Evolutionary conservation across 1,140 invertebrate genomes (phyloP), one percentile per base, ranked within the genome.

Genomic region (Solen grandis): DNA sequence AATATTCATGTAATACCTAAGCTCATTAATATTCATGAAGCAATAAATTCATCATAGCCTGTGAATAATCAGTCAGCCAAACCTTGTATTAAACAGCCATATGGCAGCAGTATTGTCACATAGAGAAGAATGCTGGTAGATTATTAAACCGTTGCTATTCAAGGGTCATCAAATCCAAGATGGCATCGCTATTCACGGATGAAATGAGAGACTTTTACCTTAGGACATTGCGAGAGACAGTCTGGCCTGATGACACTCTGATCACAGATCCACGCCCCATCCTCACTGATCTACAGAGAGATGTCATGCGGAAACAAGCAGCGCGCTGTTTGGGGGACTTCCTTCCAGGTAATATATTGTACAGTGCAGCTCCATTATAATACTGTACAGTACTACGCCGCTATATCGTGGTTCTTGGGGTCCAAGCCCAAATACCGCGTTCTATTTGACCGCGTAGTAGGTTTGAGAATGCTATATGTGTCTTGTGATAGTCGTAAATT

Each of bases 281-380:
- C 2, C 66, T 66, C 33, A 69, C 29, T 46, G 75, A 78, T 50
- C 62, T 46, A 33, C 63, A 78, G 65, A 78, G 38, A 50, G 63
- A 78, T 35, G 41, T 54, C n/a, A 57, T 68, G 0, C 25, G 50
- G 50, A 25, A 35, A 13, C 75, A 78, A 50, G 75, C 75, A 13
- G 60, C 52, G 5, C 57, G 65, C 27, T 69, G 63, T 33, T 27
- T 78, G 13, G 25, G 27, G 1, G 75, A 59, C 33, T 78, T 78
- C 38, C 29, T 78, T 33, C 75, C 75, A 57, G 75, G 75, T 78
- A 62, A n/a, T n/a, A n/a, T n/a, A n/a, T n/a, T n/a, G n/a, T n/a
- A n/a, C n/a, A n/a, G n/a, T n/a, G n/a, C n/a, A n/a, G n/a, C n/a
- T n/a, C n/a, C n/a, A n/a, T n/a, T n/a, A n/a, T n/a, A n/a, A n/a